These are phyloP conservation scores for Palloptera scutellata DNA, from an alignment of 2,888 invertebrate genomes.

Conservation along the genomic window DNA sequence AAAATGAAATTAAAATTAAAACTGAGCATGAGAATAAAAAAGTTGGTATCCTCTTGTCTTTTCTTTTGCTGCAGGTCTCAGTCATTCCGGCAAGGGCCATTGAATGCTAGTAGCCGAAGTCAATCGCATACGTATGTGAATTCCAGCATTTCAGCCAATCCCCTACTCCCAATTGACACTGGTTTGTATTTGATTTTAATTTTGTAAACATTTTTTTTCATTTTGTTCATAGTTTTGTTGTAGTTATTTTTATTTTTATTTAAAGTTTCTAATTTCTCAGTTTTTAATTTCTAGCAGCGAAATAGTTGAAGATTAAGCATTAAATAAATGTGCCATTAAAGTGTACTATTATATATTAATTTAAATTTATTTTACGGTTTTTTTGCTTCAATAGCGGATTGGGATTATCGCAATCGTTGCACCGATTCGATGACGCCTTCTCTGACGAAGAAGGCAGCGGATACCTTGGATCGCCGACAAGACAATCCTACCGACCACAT, in stretches of 20 bases:
- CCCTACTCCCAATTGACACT: constrained; percentile 89
- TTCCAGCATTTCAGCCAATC: constrained; percentile 92
- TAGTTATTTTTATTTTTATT: constrained; percentile 35
- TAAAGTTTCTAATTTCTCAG: constrained; percentile 29
- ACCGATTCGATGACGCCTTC: constrained; percentile 77
- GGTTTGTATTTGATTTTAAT: constrained; percentile 67
- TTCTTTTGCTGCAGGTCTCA: constrained; percentile 81
- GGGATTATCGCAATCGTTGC: constrained; percentile 66
- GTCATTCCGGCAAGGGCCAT: constrained; percentile 83
- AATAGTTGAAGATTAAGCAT: constrained; percentile 18
- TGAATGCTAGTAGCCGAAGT: constrained; percentile 66
- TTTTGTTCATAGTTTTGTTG: constrained; percentile 45
- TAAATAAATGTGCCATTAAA: constrained; percentile 5
- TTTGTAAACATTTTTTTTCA: constrained; percentile 51
- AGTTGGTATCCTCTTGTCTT: constrained; percentile 65
- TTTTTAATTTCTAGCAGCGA: constrained; percentile 27
- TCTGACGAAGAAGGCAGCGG: constrained; percentile 85
- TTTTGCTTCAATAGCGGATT: constrained; percentile 59
- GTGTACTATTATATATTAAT: constrained; percentile 13
- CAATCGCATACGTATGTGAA: constrained; percentile 75
- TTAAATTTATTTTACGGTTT: constrained; percentile 11
- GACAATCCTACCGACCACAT: constrained; percentile 66
- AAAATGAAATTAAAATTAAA: constrained; percentile 40
- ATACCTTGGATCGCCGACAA: constrained; percentile 65
- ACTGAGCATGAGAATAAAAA: constrained; percentile 56